Conservation (phyloP, 2,113 vertebrate genomes). For the Kobus ellipsiprymnus region DNA sequence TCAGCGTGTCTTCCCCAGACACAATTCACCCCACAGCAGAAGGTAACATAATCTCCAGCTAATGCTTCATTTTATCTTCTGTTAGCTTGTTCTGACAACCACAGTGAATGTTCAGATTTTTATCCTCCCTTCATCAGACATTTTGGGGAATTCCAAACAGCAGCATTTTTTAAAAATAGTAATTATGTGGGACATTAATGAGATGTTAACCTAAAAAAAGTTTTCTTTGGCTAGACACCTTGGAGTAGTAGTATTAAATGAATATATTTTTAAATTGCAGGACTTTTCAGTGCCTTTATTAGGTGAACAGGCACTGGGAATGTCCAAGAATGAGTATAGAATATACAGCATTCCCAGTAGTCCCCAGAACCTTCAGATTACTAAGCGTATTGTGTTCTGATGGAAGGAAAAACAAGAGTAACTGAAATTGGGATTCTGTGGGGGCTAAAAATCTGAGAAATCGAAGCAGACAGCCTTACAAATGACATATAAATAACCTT, state of each 20-base stretch:
- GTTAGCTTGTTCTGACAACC: not conserved
- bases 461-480: not conserved
- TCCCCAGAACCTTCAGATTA: not conserved
- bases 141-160: not conserved
- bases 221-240: not conserved
- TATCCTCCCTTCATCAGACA: not conserved
- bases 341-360: accelerated
- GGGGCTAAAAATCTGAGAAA: not conserved
- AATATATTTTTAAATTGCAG: not conserved
- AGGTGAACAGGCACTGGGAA: no score
- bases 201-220: not conserved
- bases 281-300: not conserved
- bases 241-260: not conserved
- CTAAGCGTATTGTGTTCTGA: not conserved
- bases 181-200: not conserved
- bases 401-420: not conserved
- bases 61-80: not conserved
- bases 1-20: not conserved
- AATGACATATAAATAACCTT: constrained; percentile 29
- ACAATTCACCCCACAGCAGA: not conserved
- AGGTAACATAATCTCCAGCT: not conserved
- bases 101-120: not conserved
- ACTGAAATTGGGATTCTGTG: not conserved
- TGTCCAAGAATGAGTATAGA: not conserved
- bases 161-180: not conserved